phyloP scores from a whole-genome alignment of 2,797 vertebrate genomes.

The Typhlichthys subterraneus region DNA sequence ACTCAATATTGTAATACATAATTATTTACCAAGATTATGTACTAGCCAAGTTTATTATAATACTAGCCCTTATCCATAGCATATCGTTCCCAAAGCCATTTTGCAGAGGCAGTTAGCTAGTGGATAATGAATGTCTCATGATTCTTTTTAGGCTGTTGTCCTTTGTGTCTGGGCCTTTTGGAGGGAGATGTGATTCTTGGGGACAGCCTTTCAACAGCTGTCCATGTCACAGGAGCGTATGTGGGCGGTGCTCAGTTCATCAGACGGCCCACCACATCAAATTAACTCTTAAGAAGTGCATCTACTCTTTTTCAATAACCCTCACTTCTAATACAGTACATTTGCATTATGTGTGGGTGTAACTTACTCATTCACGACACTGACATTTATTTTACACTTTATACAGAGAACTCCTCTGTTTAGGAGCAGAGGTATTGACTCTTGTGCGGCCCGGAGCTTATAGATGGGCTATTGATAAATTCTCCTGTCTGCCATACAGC shows the following conservation, averaged over 20 bases:
- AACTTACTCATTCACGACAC: background rate
- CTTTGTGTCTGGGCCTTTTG: constrained; percentile 54
- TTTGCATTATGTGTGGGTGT: constrained; percentile 9
- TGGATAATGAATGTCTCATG: constrained; percentile 21
- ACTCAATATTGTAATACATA: no score
- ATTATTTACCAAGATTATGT: background rate
- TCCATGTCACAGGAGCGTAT: constrained; percentile 66
- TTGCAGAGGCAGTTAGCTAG: constrained; percentile 34
- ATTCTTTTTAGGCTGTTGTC: constrained; percentile 70
- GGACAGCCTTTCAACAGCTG: constrained; percentile 74
- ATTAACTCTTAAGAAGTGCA: constrained; percentile 26
- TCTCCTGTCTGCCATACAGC: constrained; percentile 11
- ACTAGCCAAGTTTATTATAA: background rate
- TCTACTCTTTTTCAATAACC: constrained; percentile 37
- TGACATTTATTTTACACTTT: no score
- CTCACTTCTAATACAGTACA: constrained; percentile 46
- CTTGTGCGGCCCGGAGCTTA: constrained; percentile 31
- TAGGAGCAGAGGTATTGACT: constrained; percentile 10
- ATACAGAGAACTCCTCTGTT: constrained; percentile 11
- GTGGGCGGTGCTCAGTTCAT: constrained; percentile 56
- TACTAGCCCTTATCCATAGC: background rate
- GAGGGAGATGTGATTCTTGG: constrained; percentile 65
- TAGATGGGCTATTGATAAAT: constrained; percentile 22
- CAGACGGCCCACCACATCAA: constrained; percentile 21
- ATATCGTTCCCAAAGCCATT: constrained; percentile 6